Conservation (phyloP, 2,797 vertebrate species). For the Rhinophrynus dorsalis region DNA sequence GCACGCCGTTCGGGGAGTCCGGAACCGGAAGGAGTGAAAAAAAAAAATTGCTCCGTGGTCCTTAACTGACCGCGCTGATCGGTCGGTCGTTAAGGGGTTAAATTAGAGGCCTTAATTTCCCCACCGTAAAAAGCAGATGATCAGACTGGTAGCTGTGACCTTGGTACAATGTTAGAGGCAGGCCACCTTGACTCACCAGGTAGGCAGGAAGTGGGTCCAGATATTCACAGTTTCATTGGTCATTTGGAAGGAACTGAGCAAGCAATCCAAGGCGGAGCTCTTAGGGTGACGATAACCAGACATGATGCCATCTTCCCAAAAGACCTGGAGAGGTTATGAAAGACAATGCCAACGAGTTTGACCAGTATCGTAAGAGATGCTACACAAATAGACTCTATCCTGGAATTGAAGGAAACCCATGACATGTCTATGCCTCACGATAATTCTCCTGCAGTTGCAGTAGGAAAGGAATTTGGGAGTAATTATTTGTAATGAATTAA, state of each 20-base stretch:
- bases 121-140: background rate
- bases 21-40: too few species aligned
- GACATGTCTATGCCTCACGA: background rate
- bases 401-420: background rate
- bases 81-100: too few species aligned
- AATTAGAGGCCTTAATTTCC: too few species aligned
- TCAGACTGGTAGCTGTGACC: background rate
- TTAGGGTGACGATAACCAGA: slow-evolving; percentile 83
- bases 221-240: slow-evolving; percentile 89
- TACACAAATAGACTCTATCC: background rate
- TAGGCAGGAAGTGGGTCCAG: slow-evolving; percentile 89
- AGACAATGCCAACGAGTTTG: too few species aligned
- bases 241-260: slow-evolving; percentile 89
- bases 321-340: slow-evolving; percentile 73
- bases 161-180: background rate
- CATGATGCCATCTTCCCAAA: slow-evolving; percentile 85
- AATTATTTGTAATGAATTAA: too few species aligned
- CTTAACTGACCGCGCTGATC: too few species aligned
- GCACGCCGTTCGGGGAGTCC: too few species aligned
- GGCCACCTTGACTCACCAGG: slow-evolving; percentile 65
- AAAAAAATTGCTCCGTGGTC: too few species aligned
- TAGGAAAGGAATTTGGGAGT: too few species aligned
- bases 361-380: background rate
- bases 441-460: background rate
- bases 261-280: slow-evolving; percentile 84